Percentiles rank a stretch among this genome's conserved stretches.
These are phyloP conservation scores for Drosophila ananassae DNA, from an alignment of 1,140 invertebrate genomes.

Conservation along the genomic window DNA sequence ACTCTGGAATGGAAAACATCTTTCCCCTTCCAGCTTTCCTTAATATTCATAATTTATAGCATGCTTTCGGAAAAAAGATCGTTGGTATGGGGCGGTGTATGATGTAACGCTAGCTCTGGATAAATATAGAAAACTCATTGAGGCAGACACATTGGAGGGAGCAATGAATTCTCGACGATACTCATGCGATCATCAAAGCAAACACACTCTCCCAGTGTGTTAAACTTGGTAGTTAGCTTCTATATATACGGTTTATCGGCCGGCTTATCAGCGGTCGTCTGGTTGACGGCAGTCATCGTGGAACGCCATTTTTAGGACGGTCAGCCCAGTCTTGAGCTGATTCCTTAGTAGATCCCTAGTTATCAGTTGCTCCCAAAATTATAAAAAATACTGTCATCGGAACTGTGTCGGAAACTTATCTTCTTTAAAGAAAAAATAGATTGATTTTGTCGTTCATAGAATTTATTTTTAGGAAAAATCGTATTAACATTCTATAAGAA, in stretches of 20 bases:
- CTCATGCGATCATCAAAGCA: slow-evolving; percentile 24
- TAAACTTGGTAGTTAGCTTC: slow-evolving; percentile 11
- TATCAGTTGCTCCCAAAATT: neutral
- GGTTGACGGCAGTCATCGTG: slow-evolving; percentile 22
- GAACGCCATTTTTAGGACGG: slow-evolving; percentile 11
- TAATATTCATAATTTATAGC: slow-evolving; percentile 29
- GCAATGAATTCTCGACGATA: slow-evolving; percentile 21
- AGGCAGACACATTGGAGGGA: slow-evolving; percentile 15
- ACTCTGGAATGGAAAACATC: neutral
- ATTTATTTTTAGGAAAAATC: neutral
- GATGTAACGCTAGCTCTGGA: slow-evolving; percentile 40
- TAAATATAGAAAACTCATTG: slow-evolving; percentile 46
- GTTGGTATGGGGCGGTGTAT: slow-evolving; percentile 10
- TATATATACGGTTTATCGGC: slow-evolving; percentile 24
- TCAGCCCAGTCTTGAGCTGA: slow-evolving; percentile 24
- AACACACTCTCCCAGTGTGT: neutral
- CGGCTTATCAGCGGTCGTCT: slow-evolving; percentile 29
- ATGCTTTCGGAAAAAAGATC: slow-evolving; percentile 4
- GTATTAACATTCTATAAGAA: neutral
- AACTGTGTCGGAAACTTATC: slow-evolving; percentile 4
- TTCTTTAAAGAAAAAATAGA: neutral
- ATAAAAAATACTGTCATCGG: no score
- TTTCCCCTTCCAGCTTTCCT: neutral
- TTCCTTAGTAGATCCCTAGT: slow-evolving; percentile 6
- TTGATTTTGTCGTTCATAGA: neutral